Evolutionary conservation across 30 jellyfish, hydroid and myxozoan genomes (phyloP).

Genomic region (Aurelia sp.): DNA sequence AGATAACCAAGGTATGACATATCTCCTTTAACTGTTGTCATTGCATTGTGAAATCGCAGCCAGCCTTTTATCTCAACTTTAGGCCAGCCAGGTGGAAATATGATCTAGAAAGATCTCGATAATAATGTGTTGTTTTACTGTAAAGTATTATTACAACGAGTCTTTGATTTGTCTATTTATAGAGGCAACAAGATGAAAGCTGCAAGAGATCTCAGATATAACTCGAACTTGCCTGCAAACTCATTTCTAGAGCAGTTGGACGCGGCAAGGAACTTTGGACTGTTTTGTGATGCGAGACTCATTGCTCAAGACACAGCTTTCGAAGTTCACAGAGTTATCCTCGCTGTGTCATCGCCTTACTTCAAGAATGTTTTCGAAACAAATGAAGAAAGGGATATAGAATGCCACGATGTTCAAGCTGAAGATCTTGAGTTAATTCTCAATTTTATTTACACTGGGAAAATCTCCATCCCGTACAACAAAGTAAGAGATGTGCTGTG

Average conservation of each 20-base stretch:
- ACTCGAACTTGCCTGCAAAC: slow-evolving; percentile 32
- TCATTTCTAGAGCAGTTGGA: slow-evolving; percentile 22
- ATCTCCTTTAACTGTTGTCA: no score
- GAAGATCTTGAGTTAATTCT: slow-evolving; percentile 64
- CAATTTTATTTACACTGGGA: slow-evolving; percentile 61
- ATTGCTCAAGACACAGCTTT: slow-evolving; percentile 59
- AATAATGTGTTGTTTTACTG: no score
- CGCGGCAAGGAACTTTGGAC: slow-evolving; percentile 67
- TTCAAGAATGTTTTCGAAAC: slow-evolving; percentile 36
- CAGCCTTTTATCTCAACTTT: no score
- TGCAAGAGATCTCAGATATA: slow-evolving; percentile 45
- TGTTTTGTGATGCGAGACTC: slow-evolving; percentile 68
- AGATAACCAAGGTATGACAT: no score
- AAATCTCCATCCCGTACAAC: slow-evolving; percentile 29
- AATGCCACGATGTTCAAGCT: slow-evolving; percentile 15
- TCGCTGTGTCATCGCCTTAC: slow-evolving; percentile 51
- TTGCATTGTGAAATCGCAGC: no score
- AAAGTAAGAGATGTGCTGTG: slow-evolving; percentile 43
- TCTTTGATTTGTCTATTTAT: not conserved
- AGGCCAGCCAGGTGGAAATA: no score
- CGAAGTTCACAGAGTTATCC: slow-evolving; percentile 71
- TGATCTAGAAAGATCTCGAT: no score
- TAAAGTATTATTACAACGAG: no score
- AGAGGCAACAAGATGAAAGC: slow-evolving; percentile 36
- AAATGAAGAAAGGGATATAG: slow-evolving; percentile 19